phyloP scores from a whole-genome alignment of 1,140 invertebrate species.

The Calephelis virginiensis region DNA sequence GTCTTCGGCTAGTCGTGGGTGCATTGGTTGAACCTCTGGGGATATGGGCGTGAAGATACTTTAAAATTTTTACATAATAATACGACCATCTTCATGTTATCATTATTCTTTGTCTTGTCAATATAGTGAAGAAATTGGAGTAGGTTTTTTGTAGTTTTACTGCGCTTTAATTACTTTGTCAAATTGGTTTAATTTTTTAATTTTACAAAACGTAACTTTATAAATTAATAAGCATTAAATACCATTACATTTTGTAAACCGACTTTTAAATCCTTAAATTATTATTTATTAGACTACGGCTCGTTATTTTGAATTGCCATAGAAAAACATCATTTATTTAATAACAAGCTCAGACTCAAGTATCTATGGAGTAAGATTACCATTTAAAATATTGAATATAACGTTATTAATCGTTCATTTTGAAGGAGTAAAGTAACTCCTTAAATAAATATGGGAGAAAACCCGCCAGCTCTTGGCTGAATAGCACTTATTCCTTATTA shows the following conservation, averaged over 20 bases:
- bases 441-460: slow-evolving; percentile 10
- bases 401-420: background rate
- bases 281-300: background rate
- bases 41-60: no score
- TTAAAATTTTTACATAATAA: no score
- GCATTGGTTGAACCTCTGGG: no score
- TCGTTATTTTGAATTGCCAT: background rate
- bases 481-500: slow-evolving; percentile 21
- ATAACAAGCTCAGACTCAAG: background rate
- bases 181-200: no score
- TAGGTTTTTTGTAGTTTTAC: no score
- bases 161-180: no score
- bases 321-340: background rate
- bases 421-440: background rate
- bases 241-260: background rate
- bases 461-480: slow-evolving; percentile 4
- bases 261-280: background rate
- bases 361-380: slow-evolving; percentile 5
- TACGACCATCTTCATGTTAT: no score
- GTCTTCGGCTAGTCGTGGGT: no score
- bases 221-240: background rate
- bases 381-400: slow-evolving; percentile 11
- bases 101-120: no score
- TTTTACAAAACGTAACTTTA: no score
- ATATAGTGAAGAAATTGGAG: no score